These are phyloP conservation scores for Cetoscarus ocellatus DNA, from an alignment of 2,797 vertebrate genomes.

Conservation along the genomic window DNA sequence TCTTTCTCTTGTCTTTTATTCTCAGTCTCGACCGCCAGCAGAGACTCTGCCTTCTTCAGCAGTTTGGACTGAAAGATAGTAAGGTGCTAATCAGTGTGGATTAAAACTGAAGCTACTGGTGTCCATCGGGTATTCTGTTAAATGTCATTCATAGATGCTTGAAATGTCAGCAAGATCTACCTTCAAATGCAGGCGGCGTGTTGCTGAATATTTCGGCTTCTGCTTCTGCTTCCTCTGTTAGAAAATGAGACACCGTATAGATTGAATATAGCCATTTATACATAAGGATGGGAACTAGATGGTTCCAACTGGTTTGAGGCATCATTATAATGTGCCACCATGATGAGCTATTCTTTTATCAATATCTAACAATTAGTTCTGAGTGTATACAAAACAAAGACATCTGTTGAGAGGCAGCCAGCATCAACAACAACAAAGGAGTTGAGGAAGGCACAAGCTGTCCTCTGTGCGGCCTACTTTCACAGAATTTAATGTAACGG, in stretches of 20 bases:
- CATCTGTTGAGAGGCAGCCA: too few relatives aligned
- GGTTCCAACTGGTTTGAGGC: too few relatives aligned
- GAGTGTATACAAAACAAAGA: too few relatives aligned
- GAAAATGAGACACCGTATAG: conserved; percentile 16
- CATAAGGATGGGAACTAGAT: too few relatives aligned
- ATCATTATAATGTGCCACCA: too few relatives aligned
- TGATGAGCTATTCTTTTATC: too few relatives aligned
- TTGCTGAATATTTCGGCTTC: conserved; percentile 81
- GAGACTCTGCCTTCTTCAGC: conserved; percentile 77
- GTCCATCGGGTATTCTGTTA: background rate
- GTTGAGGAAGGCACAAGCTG: too few relatives aligned
- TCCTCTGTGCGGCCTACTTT: too few relatives aligned
- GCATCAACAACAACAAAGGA: too few relatives aligned
- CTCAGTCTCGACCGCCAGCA: conserved; percentile 75
- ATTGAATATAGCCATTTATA: background rate
- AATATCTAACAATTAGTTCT: too few relatives aligned
- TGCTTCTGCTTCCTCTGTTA: conserved; percentile 82
- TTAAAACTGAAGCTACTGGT: background rate
- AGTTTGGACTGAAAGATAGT: conserved; percentile 74
- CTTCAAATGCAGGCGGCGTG: conserved; percentile 81
- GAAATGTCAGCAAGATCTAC: conserved; percentile 47
- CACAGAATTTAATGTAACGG: too few relatives aligned
- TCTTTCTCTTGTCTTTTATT: conserved; percentile 69
- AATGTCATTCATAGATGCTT: background rate
- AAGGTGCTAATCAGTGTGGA: background rate